Base-by-base conservation (phyloP, 2,888 invertebrate genomes). In the Euplexia lucipara region DNA sequence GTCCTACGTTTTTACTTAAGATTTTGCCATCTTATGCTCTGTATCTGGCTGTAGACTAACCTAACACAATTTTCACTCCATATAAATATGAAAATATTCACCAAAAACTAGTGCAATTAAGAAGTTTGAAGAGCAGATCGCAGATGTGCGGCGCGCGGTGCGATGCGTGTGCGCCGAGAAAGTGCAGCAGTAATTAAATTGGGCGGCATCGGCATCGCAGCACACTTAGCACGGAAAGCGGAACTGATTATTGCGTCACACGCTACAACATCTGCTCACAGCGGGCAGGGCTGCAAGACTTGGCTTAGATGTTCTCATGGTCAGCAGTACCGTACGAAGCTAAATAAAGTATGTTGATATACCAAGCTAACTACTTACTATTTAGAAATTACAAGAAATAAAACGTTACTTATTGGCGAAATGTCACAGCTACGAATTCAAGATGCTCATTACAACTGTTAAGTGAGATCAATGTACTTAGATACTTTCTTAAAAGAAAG, bases 211-310 rank as follows among this genome's bases (percentile, higher is more conserved):
- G 53, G 45, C 53, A 37, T 8, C 54, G 58, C 66, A 73, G 63
- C 77, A 78, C 83, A 84, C 83, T 82, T 75, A 74, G 81, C 81
- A 80, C 91, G 88, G 90, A 91, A 89, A 91, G 90, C 91, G 91
- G 92, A 91, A 87, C 86, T 78, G 72, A 86, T 84, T 66, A 83
- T 90, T 90, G 83, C 90, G 81, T 91, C 90, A 90, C 82, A 75
- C 70, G 51, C 72, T 78, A 68, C 51, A 60, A 72, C 71, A 82
- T 85, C 81, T 81, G 80, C 82, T 68, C 63, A 72, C 16, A 57
- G 22, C 26, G 41, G 20, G 8, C 20, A 67, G 72, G 67, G 72
- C 16, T 60, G 57, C 41, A 16, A 2, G 20, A 44, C 10, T 30
- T 12, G 54, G 14, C 2, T 22, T n/a, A 30, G n/a, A 18, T 9